Evolutionary conservation across 2,797 vertebrate genomes (phyloP), one percentile per base, ranked within the genome.

Genomic region (Neostethus bicornis): DNA sequence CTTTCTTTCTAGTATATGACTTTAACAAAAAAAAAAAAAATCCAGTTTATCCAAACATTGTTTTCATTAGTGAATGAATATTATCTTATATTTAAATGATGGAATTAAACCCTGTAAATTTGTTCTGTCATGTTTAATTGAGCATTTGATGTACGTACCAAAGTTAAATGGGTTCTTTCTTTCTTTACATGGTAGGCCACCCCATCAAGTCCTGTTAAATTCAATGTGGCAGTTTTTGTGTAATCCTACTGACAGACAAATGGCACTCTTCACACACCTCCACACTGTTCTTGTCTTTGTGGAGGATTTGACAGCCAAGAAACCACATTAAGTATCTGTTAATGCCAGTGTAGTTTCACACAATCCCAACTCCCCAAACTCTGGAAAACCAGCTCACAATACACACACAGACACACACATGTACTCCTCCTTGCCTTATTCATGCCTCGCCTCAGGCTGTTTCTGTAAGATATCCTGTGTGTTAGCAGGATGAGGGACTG

Each of bases 281-380:
- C 17, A 48, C 17, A 13, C 10, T n/a, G 25, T 24, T 38, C 24
- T 39, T 35, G 57, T 14, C 14, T 38, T 26, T 38, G 7, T 32
- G 16, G 11, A 20, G 34, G 7, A 21, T 29, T 24, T 10, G 41
- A 35, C 31, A 37, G 14, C 9, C 13, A n/a, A 19, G 10, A 57
- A 56, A 37, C 38, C 51, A n/a, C 17, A n/a, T 39, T 5, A 39
- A 46, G 19, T 61, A 39, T 43, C 49, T 45, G 41, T 16, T 51
- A 46, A 51, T 7, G 14, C 46, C 31, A 52, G 24, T 46, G 14
- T 52, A 14, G 31, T 52, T 47, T 69, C 60, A 50, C 23, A 47
- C 45, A 53, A 47, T 55, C 70, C 47, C 73, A 60, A 57, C 62
- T 71, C 56, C 56, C 63, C 51, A 66, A 39, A 56, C 41, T 4